Conservation (phyloP, 2,797 vertebrate species). For the Sebastes goodei region DNA sequence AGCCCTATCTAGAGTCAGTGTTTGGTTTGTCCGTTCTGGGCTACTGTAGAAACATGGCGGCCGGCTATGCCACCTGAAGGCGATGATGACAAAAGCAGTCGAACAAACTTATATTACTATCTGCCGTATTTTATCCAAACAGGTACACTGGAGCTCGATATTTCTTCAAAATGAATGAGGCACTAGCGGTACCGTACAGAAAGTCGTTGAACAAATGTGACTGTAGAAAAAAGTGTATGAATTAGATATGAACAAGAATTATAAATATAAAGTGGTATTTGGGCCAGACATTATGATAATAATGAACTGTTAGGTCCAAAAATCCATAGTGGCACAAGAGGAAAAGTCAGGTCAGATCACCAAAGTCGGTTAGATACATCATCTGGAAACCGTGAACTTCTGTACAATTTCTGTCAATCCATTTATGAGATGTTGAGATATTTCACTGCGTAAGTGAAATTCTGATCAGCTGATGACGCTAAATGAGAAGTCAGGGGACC, state of each 20-base stretch:
- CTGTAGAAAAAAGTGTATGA: neutral
- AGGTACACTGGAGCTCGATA: conserved; percentile 38
- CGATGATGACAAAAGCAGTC: conserved; percentile 72
- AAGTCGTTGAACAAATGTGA: conserved; percentile 35
- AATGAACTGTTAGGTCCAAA: too few relatives aligned
- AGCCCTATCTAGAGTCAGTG: neutral
- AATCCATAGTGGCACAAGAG: too few relatives aligned
- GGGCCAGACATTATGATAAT: neutral
- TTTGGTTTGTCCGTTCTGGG: neutral
- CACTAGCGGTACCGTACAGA: conserved; percentile 4
- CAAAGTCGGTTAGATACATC: too few relatives aligned
- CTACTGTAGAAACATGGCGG: neutral
- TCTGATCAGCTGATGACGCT: too few relatives aligned
- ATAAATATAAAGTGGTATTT: neutral
- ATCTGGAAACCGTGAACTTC: too few relatives aligned
- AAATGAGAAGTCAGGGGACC: neutral
- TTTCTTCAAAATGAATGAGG: conserved; percentile 52
- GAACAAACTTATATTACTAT: conserved; percentile 67
- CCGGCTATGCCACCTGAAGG: conserved; percentile 34
- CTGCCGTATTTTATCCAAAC: conserved; percentile 53
- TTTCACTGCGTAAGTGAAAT: too few relatives aligned
- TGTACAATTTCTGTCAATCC: too few relatives aligned
- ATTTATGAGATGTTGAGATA: too few relatives aligned
- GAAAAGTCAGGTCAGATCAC: too few relatives aligned
- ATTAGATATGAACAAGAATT: conserved; percentile 8